A percentile compares a stretch with the other conserved stretches of the same genome.
These are phyloP conservation scores for Oegoconia quadripuncta DNA, from an alignment of 2,888 invertebrate species.

Conservation along the genomic window DNA sequence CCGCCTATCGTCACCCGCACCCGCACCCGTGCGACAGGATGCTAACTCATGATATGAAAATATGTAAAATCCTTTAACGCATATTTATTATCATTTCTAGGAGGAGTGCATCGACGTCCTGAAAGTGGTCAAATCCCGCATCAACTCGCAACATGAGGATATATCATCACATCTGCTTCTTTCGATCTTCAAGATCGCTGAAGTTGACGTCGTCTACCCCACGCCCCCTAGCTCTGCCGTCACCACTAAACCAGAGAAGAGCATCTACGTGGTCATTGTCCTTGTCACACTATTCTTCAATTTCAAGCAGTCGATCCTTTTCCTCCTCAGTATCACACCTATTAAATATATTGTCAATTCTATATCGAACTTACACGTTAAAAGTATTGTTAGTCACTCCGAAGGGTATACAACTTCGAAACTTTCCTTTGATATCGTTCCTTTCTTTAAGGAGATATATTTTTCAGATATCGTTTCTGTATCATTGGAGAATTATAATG, in stretches of 20 bases:
- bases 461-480: conserved; percentile 56
- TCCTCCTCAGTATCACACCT: conserved; percentile 28
- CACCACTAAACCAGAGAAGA: conserved; percentile 39
- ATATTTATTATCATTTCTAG: conserved; percentile 79
- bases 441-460: conserved; percentile 54
- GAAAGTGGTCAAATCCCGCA: conserved; percentile 89
- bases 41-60: no score
- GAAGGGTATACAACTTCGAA: conserved; percentile 21
- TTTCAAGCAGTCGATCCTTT: conserved; percentile 32
- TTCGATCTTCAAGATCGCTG: conserved; percentile 95
- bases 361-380: conserved; percentile 61
- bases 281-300: conserved; percentile 51
- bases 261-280: conserved; percentile 49
- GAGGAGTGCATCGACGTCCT: conserved; percentile 91
- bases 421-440: conserved; percentile 42
- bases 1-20: no score
- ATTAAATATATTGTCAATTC: conserved; percentile 53
- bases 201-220: conserved; percentile 92
- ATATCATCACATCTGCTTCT: conserved; percentile 91
- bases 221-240: conserved; percentile 78
- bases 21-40: no score
- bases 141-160: conserved; percentile 91
- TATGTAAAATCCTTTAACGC: no score
- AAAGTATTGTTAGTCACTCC: conserved; percentile 28
- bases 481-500: conserved; percentile 64